These are phyloP conservation scores for Protonibea diacanthus DNA, from an alignment of 2,797 vertebrate species.

Conservation along the genomic window DNA sequence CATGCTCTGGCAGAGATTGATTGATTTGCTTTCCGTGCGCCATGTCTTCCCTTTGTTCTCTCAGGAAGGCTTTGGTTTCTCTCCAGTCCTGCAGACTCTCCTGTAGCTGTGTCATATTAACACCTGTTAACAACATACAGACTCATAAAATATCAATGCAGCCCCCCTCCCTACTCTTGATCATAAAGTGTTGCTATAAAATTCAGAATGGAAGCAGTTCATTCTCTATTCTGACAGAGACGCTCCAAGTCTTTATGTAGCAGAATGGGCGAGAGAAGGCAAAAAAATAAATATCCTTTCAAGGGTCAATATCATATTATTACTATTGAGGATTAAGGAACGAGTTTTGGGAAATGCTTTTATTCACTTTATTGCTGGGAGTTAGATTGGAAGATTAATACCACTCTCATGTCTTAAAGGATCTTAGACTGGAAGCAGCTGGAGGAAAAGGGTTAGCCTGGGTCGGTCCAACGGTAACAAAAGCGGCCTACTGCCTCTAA, in stretches of 20 bases:
- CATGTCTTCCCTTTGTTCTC: slow-evolving; percentile 75
- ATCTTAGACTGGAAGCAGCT: background rate
- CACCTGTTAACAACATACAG: slow-evolving; percentile 77
- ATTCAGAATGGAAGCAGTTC: slow-evolving; percentile 32
- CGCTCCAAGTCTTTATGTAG: background rate
- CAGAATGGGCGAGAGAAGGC: background rate
- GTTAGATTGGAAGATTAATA: background rate
- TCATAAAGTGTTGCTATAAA: slow-evolving; percentile 59
- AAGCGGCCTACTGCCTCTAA: slow-evolving; percentile 1
- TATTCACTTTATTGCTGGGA: background rate
- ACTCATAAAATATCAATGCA: slow-evolving; percentile 69
- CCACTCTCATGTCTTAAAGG: background rate
- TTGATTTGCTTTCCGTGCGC: slow-evolving; percentile 73
- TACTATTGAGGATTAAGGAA: background rate
- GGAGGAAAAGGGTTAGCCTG: background rate
- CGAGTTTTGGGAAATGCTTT: background rate
- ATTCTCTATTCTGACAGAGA: slow-evolving; percentile 41
- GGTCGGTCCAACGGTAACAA: background rate
- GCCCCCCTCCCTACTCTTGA: slow-evolving; percentile 57
- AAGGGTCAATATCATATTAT: slow-evolving; percentile 17
- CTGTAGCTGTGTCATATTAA: slow-evolving; percentile 74
- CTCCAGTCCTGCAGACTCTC: slow-evolving; percentile 47
- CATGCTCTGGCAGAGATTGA: slow-evolving; percentile 75
- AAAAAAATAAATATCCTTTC: slow-evolving; percentile 12
- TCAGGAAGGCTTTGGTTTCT: slow-evolving; percentile 61